Evolutionary conservation across 2,797 vertebrate species (phyloP), one percentile per base, ranked within the genome.

Genomic region (Alectoris magna): DNA sequence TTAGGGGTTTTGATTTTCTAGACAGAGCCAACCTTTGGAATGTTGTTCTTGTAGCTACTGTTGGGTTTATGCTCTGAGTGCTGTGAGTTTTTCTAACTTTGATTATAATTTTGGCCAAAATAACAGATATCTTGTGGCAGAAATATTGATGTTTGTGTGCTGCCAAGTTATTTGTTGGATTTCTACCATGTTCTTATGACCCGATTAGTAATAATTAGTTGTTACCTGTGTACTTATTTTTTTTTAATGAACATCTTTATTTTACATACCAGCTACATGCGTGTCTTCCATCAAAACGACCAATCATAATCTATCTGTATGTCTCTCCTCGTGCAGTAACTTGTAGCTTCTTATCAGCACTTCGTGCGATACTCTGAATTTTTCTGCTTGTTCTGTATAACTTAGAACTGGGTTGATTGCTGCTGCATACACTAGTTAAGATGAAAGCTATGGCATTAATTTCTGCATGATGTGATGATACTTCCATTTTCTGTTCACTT

Each of bases 31-130:
- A 13, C 3, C 9, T 39, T 29, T 43, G 41, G 41, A 69, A 29
- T 8, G 0, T 49, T 10, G 10, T 77, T 88, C 27, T 63, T 31
- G 8, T 0, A 49, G 44, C 38, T 83, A 0, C 31, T 41, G 38
- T 2, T 84, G 53, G 67, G 39, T 43, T 90, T 5, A 1, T 55
- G 83, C 8, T 89, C n/a, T 38, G 26, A 0, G 2, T 41, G 36
- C 59, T 48, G 8, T 68, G 29, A 48, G 1, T 70, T 88, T 48
- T 81, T 72, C 73, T 78, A 29, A 17, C 39, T 48, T 78, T 10
- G 11, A 7, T 49, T 56, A 38, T n/a, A n/a, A 12, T 63, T 93
- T 72, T 59, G 43, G 34, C 34, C 66, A 51, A 17, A 68, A 46
- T 46, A 74, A 13, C 8, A 9, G 62, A 23, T 1, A 1, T 18